Evolutionary conservation across 2,888 invertebrate species (phyloP).

Genomic region (Poecilobothrus nobilitatus): DNA sequence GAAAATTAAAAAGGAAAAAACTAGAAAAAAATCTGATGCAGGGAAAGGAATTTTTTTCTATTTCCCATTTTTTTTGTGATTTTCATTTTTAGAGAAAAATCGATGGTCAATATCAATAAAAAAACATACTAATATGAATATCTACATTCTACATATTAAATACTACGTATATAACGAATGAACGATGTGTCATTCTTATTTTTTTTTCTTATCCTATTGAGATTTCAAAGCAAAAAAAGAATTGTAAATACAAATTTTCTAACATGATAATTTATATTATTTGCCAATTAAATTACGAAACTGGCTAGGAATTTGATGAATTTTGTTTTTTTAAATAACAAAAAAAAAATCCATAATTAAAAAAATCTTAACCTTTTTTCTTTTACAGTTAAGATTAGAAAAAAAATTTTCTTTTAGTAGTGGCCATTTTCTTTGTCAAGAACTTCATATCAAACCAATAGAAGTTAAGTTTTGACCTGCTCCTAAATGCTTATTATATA

Average conservation of each 20-base stretch:
- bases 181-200: neutral
- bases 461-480: neutral
- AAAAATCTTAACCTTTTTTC: neutral
- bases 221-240: neutral
- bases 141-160: neutral
- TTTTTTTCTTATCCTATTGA: neutral
- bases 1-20: neutral
- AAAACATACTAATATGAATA: neutral
- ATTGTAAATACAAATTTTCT: neutral
- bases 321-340: too few relatives aligned
- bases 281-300: too few relatives aligned
- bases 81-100: slow-evolving; percentile 6
- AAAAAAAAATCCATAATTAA: neutral
- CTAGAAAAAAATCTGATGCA: neutral
- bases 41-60: neutral
- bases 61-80: neutral
- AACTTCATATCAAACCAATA: neutral
- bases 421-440: slow-evolving; percentile 6
- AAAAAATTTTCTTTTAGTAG: neutral
- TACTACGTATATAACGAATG: neutral
- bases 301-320: too few relatives aligned
- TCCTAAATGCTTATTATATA: neutral
- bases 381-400: neutral
- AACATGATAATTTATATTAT: neutral
- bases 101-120: slow-evolving; percentile 6